A percentile compares a stretch with the other conserved stretches of the same genome.
These are phyloP conservation scores for Silurus lanzhouensis DNA, from an alignment of 2,797 vertebrate species.

Conservation along the genomic window DNA sequence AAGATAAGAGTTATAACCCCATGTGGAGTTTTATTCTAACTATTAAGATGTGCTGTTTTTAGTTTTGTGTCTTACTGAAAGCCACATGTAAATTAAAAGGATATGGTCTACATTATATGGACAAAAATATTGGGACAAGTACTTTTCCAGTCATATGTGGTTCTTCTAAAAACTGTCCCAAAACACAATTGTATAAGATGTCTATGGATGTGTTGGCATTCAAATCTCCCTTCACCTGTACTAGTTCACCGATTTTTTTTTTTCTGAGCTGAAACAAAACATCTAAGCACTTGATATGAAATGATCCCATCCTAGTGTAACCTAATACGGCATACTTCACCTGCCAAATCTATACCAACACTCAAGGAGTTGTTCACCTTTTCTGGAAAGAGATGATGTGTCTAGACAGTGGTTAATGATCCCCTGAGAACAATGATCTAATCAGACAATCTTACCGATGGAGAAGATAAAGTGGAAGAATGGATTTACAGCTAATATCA, in stretches of 20 bases:
- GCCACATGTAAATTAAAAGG: not conserved
- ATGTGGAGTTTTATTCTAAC: not conserved
- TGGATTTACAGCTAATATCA: not conserved
- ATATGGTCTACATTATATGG: not conserved
- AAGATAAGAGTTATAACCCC: not conserved
- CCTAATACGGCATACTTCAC: not conserved
- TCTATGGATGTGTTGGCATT: no score
- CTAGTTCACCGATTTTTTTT: not conserved
- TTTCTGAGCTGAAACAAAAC: not conserved
- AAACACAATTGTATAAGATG: no score
- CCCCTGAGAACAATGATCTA: slow-evolving; percentile 26
- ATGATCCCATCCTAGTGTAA: not conserved
- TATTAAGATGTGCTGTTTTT: not conserved
- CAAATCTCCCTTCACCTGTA: no score
- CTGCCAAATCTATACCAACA: not conserved
- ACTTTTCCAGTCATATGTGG: not conserved
- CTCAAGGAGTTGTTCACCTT: not conserved
- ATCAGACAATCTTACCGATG: slow-evolving; percentile 1
- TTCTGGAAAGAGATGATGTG: not conserved
- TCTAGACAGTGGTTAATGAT: slow-evolving; percentile 6
- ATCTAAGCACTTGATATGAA: not conserved
- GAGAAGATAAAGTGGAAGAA: slow-evolving; percentile 19
- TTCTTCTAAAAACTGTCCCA: no score
- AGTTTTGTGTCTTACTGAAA: not conserved
- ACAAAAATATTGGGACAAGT: no score